Base-by-base conservation (phyloP, 2,797 vertebrate genomes). In the Tangara arthus region DNA sequence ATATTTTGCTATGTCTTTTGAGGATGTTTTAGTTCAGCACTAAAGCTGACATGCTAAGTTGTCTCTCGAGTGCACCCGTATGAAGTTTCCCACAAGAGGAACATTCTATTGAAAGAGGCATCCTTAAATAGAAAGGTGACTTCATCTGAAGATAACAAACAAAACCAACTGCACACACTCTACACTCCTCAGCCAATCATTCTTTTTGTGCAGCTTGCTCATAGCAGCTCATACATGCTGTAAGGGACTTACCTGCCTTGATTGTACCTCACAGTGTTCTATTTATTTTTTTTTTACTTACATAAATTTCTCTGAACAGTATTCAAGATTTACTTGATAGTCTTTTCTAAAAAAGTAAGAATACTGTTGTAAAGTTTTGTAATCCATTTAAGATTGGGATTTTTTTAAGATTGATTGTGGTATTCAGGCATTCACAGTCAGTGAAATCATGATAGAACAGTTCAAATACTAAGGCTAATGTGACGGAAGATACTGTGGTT, bases 41-140 rank as follows among this genome's bases (percentile, higher is more conserved):
- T 86, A 39, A 87, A 82, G 47, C 27, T 60, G 66, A 42, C 61
- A 41, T 1, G 2, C 39, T 80, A 42, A 42, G 42, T 42, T 42
- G 24, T 53, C 39, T 77, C 46, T 21, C 27, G 70, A 46, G 28
- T 47, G 32, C 14, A 63, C 39, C 18, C 52, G 70, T 56, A 37
- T 3, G n/a, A 86, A 77, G 50, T 21, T 90, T 44, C 27, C 6
- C 30, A 17, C 18, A 42, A 34, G 22, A 73, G 42, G 22, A 93
- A 50, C 6, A 11, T 21, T 20, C 30, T 66, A 70, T 63, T 81
- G 59, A 52, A 76, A 69, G 65, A 82, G 22, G 2, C 2, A 23
- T 30, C 26, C 37, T 89, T 93, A 93, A 95, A 90, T 27, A 90
- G 53, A 87, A 95, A 75, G n/a, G 28, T 81, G 70, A 71, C 53